Evolutionary conservation across 2,797 vertebrate genomes (phyloP).

Genomic region (Onychomys arenicola): DNA sequence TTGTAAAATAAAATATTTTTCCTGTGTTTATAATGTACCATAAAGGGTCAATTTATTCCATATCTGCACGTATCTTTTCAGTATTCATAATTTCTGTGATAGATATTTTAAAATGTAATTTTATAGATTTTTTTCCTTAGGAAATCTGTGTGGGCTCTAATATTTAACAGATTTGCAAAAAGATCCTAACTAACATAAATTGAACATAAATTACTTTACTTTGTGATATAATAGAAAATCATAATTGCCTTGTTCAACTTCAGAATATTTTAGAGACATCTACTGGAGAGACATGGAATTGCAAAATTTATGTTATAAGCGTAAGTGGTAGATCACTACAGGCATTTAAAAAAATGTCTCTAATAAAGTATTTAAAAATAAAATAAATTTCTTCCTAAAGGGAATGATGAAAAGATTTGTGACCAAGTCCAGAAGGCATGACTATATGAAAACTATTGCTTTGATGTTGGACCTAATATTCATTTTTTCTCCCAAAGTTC

Average conservation of each 20-base stretch:
- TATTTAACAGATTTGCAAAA: slow-evolving; percentile 2
- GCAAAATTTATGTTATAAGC: slow-evolving; percentile 15
- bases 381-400: not conserved
- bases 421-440: not conserved
- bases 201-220: slow-evolving; percentile 39
- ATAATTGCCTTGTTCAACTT: not conserved
- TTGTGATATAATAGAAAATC: slow-evolving; percentile 19
- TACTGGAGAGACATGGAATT: slow-evolving; percentile 79
- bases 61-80: not conserved
- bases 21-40: not conserved
- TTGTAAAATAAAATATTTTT: slow-evolving; percentile 44
- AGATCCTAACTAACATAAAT: not conserved
- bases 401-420: not conserved
- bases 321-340: not conserved
- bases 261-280: slow-evolving; percentile 82
- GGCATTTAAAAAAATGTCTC: slow-evolving; percentile 24
- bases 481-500: not conserved
- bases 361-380: not conserved
- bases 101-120: slow-evolving; percentile 42
- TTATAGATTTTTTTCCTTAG: not conserved
- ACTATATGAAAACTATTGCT: not conserved
- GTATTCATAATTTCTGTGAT: not conserved
- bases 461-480: not conserved
- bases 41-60: not conserved
- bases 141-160: not conserved